phyloP scores from a whole-genome alignment of 2,888 invertebrate genomes.

The Neria commutata region DNA sequence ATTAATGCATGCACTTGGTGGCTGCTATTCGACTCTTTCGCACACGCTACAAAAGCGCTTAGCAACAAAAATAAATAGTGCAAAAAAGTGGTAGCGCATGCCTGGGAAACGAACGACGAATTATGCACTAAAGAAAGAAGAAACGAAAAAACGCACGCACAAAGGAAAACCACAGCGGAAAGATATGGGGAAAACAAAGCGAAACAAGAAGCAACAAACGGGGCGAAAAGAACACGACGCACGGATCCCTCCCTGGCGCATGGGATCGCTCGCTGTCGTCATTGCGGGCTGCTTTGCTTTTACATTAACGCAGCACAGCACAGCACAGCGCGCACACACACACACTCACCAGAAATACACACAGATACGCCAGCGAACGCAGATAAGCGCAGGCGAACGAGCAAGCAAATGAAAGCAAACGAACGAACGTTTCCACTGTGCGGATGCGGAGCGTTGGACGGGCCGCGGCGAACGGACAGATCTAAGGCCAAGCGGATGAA shows the following conservation, averaged over 20 bases:
- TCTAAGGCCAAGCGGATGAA: too few relatives aligned
- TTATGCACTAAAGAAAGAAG: background rate
- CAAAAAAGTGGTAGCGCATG: too few relatives aligned
- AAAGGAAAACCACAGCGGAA: background rate
- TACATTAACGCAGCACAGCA: slow-evolving; percentile 6
- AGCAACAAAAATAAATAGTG: slow-evolving; percentile 3
- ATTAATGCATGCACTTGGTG: too few relatives aligned
- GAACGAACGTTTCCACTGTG: too few relatives aligned
- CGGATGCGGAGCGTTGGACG: too few relatives aligned
- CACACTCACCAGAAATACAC: slow-evolving; percentile 1
- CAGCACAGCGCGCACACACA: background rate
- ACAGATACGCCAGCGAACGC: slow-evolving; percentile 1
- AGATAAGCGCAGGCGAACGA: slow-evolving; percentile 16
- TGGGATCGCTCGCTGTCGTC: background rate
- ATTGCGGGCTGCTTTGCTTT: background rate
- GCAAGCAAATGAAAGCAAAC: background rate
- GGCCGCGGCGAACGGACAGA: too few relatives aligned
- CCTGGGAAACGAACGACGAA: too few relatives aligned
- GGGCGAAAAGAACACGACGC: background rate
- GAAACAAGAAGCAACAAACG: background rate
- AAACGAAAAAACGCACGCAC: background rate
- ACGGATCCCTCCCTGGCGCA: background rate
- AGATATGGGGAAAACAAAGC: background rate
- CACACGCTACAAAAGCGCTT: background rate
- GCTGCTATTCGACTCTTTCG: slow-evolving; percentile 2